These are phyloP conservation scores for Chinchilla lanigera DNA, from an alignment of 2,113 vertebrate species.

Conservation along the genomic window DNA sequence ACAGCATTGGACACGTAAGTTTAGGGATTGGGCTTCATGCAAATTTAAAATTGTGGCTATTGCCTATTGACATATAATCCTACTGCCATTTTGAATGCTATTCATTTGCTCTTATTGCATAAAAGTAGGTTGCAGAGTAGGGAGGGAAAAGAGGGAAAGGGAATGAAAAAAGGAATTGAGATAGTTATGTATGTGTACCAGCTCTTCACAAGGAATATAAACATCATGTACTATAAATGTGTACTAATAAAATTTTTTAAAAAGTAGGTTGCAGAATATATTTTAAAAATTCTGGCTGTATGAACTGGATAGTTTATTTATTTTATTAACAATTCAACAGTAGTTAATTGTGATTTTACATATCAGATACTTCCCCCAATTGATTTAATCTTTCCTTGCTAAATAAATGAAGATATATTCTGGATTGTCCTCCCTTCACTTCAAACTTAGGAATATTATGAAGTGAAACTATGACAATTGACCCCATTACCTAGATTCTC, in stretches of 20 bases:
- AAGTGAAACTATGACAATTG: neutral
- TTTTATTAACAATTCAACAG: slow-evolving; percentile 21
- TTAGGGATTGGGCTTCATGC: neutral
- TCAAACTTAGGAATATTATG: slow-evolving; percentile 39
- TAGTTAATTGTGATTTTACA: slow-evolving; percentile 49
- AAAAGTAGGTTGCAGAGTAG: neutral
- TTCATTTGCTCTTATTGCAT: slow-evolving; percentile 42
- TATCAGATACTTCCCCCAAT: neutral
- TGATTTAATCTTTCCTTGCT: slow-evolving; percentile 46
- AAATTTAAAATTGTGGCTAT: neutral
- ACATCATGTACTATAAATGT: neutral
- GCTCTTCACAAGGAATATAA: neutral
- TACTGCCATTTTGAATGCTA: slow-evolving; percentile 15
- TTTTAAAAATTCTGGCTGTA: neutral
- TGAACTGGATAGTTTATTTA: slow-evolving; percentile 7
- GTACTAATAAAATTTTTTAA: neutral
- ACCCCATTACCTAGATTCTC: neutral
- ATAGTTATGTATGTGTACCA: neutral
- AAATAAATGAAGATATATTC: slow-evolving; percentile 32
- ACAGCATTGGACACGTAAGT: neutral
- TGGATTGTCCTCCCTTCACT: neutral
- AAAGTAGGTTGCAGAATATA: neutral
- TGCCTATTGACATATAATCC: slow-evolving; percentile 3
- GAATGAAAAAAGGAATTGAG: neutral
- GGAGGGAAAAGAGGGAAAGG: neutral